Base-by-base conservation (phyloP, 2,797 vertebrate species). In the Odontamblyopus rebecca region DNA sequence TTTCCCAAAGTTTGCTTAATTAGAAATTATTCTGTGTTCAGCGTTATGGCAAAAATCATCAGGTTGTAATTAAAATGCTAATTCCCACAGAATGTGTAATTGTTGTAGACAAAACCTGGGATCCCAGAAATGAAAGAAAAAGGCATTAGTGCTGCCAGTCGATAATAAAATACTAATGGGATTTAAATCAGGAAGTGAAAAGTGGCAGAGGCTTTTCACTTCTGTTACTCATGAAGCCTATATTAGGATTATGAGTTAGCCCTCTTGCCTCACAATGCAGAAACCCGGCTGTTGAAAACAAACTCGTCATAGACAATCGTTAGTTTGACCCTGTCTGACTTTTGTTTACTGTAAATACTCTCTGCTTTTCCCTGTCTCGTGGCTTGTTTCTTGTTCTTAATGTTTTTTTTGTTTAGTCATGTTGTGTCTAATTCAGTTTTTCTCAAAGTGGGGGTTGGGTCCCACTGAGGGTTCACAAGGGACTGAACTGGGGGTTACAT, bases 11-110 rank as follows among this genome's bases (percentile, higher is more conserved):
- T 77, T 73, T 77, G 79, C 73, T 79, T 91, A 88, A 90, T 90
- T 89, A 89, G 77, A 87, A 88, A 86, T 89, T 73, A 82, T 77
- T 88, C 84, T 85, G 75, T 84, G 82, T 72, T 82, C 85, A 74
- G 84, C 78, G 84, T 82, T 86, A 82, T 86, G 87, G 82, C 78
- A 78, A 81, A 87, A 87, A 86, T 78, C 85, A 76, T 78, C 84
- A 79, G 74, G 65, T 79, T 84, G 80, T 87, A 89, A 91, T 90
- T 91, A 89, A 91, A 93, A 89, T 91, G 86, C 80, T 79, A 88
- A 92, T 90, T 85, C 71, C 79, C 69, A 50, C 64, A 76, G 80
- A 67, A 78, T 88, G 83, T 81, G 83, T 80, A 70, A 89, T 87
- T 84, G 81, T 91, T 84, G 77, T 77, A 82, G 67, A 85, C 72